Evolutionary conservation across 2,113 vertebrate genomes (phyloP), one percentile per base, ranked within the genome.

Genomic region (Rhynchopsitta pachyrhyncha): DNA sequence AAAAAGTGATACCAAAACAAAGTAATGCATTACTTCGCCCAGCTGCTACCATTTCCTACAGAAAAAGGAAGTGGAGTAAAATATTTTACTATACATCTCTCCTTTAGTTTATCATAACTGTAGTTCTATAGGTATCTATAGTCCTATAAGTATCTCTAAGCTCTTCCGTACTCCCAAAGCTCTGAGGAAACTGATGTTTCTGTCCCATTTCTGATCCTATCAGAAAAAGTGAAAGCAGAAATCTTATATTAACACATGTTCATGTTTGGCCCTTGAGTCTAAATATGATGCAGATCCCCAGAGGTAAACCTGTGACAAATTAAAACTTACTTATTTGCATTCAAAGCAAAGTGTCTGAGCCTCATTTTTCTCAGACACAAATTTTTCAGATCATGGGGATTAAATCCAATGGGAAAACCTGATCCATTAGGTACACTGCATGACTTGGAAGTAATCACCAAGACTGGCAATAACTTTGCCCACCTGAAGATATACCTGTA

Each of bases 331-430:
- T 94, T 52, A 80, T 92, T 80, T 84, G 23, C 11, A 82, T 89
- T 89, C 73, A 87, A 94, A 66, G 41, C 42, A 90, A 88, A 55
- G 44, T 86, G 20, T 88, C 50, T n/a, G 53, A 97, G 46, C 35
- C 31, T 73, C 8, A 88, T 33, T 71, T 63, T 95, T 86, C 39
- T 86, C 90, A 96, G 66, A 77, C 44, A 70, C 35, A 92, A 71
- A 62, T 62, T n/a, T 44, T 53, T 87, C 13, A 69, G 39, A 60
- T 31, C 6, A 62, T 0, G 3, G 41, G 53, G 75, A 94, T 89
- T 88, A 76, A 96, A 78, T 87, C 59, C 28, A 13, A 47, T 28
- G 37, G 60, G 39, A 89, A 88, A 64, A 42, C 42, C 75, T 49
- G 27, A 90, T 92, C 46, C 13, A 80, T 71, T 46, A 41, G 37